Evolutionary conservation across 2,888 invertebrate species (phyloP).

Genomic region (Phania funesta): DNA sequence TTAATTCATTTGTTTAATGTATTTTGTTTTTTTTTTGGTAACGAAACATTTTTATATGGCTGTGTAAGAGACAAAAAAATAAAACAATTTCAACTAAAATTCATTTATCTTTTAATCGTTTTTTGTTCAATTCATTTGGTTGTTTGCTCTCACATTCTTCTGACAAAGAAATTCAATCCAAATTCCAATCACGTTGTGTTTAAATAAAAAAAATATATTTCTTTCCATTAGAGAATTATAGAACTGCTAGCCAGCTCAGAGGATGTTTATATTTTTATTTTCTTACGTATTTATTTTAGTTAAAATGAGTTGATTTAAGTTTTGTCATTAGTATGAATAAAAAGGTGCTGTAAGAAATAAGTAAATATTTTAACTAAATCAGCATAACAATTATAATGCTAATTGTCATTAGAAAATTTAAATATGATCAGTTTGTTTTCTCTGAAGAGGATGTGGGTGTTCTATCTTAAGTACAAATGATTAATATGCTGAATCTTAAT

Average conservation of each 20-base stretch:
- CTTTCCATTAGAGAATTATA: constrained; percentile 27
- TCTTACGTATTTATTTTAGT: constrained; percentile 13
- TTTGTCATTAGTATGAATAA: neutral
- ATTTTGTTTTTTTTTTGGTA: neutral
- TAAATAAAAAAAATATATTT: constrained; percentile 27
- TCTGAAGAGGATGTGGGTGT: neutral
- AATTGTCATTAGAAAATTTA: neutral
- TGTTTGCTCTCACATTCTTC: constrained; percentile 6
- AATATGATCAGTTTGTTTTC: constrained; percentile 7
- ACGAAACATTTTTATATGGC: too few species aligned
- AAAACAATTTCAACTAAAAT: constrained; percentile 10
- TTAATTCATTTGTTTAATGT: constrained; percentile 30
- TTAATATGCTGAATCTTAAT: constrained; percentile 6
- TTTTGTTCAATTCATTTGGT: constrained; percentile 6
- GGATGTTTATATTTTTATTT: constrained; percentile 23
- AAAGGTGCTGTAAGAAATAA: constrained; percentile 22
- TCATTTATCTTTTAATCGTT: constrained; percentile 37
- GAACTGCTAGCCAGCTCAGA: neutral
- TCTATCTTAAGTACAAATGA: neutral
- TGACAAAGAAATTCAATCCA: constrained; percentile 18
- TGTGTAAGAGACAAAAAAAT: neutral
- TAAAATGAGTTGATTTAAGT: neutral
- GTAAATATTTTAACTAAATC: constrained; percentile 42
- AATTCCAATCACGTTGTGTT: constrained; percentile 59
- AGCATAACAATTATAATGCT: constrained; percentile 17